phyloP scores from a whole-genome alignment of 2,888 invertebrate species.

The Unio delphinus region DNA sequence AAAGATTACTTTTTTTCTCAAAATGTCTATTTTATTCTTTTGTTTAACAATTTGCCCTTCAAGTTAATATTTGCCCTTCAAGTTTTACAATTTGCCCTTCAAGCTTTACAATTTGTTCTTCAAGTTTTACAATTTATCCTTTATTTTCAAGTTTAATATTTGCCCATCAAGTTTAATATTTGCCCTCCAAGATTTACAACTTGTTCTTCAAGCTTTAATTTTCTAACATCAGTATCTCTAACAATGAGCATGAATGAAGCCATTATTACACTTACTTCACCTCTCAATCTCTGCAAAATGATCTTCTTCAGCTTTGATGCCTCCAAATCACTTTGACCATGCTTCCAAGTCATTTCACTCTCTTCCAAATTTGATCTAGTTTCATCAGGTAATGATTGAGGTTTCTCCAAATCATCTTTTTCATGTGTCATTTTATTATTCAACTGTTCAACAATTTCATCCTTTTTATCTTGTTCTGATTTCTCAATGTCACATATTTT shows the following conservation, averaged over 20 bases:
- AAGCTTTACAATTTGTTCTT: too few relatives aligned
- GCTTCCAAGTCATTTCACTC: too few relatives aligned
- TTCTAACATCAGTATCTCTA: constrained; percentile 9
- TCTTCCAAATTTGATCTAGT: too few relatives aligned
- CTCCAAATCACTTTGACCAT: too few relatives aligned
- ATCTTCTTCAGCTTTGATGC: neutral
- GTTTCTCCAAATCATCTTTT: neutral
- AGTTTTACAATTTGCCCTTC: neutral
- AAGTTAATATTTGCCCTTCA: too few relatives aligned
- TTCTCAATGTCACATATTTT: constrained; percentile 25
- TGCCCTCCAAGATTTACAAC: neutral
- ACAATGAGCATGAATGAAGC: neutral
- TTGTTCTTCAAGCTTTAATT: constrained; percentile 9
- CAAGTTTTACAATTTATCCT: too few relatives aligned
- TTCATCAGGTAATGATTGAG: too few relatives aligned
- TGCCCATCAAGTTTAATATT: too few relatives aligned
- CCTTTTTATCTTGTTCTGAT: constrained; percentile 15
- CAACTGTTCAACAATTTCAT: constrained; percentile 12
- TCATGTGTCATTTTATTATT: constrained; percentile 11
- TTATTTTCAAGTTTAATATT: too few relatives aligned
- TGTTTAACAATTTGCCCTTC: constrained; percentile 3
- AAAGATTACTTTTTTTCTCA: constrained; percentile 10
- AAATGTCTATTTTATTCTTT: constrained; percentile 12
- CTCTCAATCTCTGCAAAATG: constrained; percentile 11
- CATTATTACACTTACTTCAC: constrained; percentile 8